Base-by-base conservation (phyloP, 2,797 vertebrate species). In the Pagetopsis macropterus region DNA sequence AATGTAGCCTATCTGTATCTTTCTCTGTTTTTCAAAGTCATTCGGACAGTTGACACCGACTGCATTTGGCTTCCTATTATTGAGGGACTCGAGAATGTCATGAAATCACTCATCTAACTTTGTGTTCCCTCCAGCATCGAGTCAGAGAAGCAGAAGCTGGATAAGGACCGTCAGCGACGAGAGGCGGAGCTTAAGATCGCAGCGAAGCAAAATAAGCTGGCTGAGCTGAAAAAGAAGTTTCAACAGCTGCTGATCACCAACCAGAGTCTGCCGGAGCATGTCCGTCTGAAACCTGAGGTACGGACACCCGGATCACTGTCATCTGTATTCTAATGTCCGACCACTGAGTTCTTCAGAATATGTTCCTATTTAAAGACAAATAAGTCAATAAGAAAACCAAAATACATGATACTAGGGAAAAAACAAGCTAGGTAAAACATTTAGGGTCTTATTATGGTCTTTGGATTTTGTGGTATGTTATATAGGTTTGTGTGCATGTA, bases 131-230 rank as follows among this genome's bases (percentile, higher is more conserved):
- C 8, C 87, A 99, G 98, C 91, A 96, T 99, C 79, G 98, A 98
- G 91, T 92, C 90, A 56, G 92, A 95, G 19, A 96, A 95, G 75
- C 95, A 94, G 92, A 97, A 94, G 88, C 87, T 89, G 59, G 95
- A 96, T 65, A 61, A 89, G 54, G 96, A 98, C 44, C 91, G 82
- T 16, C 83, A 94, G 89, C 91, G 87, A 51, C 94, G 78, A 45
- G 92, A 95, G 89, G 95, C 95, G 0, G 96, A 97, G 84, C 77
- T 87, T 51, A 94, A 94, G 84, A 95, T 95, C 44, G 75, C 9
- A 1, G 68, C 73, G 40, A 95, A 94, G 68, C 92, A 91, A 23
- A 91, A 92, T 62, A 87, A 87, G 69, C 89, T 99, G 52, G 57
- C 11, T 10, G 78, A 79, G 64, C 89, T 99, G 44, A 94, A 91